phyloP scores from a whole-genome alignment of 2,113 vertebrate genomes.

The Bucco capensis region DNA sequence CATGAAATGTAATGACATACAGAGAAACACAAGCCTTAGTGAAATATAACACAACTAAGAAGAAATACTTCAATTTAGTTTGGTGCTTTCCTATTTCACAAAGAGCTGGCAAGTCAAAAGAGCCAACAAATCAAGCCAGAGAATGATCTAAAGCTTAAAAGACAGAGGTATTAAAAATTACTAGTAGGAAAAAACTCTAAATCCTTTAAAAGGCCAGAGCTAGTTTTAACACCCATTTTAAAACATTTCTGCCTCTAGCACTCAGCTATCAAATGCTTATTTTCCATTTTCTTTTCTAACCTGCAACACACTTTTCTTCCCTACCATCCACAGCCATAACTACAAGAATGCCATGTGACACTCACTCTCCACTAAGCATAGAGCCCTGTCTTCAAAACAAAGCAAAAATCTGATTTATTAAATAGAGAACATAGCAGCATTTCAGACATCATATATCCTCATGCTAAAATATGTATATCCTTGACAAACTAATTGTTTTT shows the following conservation, averaged over 20 bases:
- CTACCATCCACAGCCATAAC: neutral
- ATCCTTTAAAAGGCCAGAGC: neutral
- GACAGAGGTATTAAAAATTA: slow-evolving; percentile 4
- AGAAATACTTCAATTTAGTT: neutral
- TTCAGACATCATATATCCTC: slow-evolving; percentile 10
- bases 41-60: neutral
- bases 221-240: neutral
- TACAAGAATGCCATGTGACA: neutral
- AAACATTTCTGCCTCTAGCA: neutral
- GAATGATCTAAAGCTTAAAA: neutral
- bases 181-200: neutral
- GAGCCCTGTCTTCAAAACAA: neutral
- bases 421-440: neutral
- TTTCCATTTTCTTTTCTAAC: neutral
- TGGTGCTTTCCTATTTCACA: neutral
- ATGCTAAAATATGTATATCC: slow-evolving; percentile 45
- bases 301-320: neutral
- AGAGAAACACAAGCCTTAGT: neutral
- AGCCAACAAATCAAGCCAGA: slow-evolving; percentile 22
- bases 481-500: slow-evolving; percentile 49
- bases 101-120: neutral
- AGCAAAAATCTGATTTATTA: neutral
- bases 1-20: neutral
- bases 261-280: neutral
- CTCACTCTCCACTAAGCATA: neutral